Conservation (phyloP, 2,888 invertebrate genomes). For the Agonopterix heracliana region DNA sequence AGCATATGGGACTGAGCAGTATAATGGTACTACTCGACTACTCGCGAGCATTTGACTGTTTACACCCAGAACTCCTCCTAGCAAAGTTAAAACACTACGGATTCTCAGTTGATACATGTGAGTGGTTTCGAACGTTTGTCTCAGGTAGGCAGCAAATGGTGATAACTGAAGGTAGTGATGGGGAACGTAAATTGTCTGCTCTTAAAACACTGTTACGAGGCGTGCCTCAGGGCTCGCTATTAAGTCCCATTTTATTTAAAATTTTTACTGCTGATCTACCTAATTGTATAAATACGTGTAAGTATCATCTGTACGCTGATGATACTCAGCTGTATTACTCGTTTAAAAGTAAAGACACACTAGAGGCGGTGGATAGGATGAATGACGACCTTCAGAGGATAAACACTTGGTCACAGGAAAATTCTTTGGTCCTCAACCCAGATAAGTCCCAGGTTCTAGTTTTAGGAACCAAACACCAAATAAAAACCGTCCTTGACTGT, state of each 20-base stretch:
- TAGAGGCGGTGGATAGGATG: neutral
- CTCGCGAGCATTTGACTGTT: conserved; percentile 11
- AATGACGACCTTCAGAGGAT: neutral
- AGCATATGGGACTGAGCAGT: conserved; percentile 12
- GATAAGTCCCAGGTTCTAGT: neutral
- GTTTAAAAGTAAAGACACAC: neutral
- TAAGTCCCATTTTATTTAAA: conserved; percentile 9
- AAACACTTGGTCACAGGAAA: neutral
- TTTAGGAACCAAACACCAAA: conserved; percentile 3
- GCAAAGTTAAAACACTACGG: conserved; percentile 11
- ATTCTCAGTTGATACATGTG: conserved; percentile 5
- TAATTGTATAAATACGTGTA: conserved; percentile 3
- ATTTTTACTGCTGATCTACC: conserved; percentile 10
- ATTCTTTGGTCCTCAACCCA: neutral
- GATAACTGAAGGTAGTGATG: conserved; percentile 1
- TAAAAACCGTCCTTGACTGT: too few relatives aligned
- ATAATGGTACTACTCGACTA: conserved; percentile 13
- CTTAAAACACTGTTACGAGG: conserved; percentile 1
- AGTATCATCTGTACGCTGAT: conserved; percentile 10
- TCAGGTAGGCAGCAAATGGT: conserved; percentile 7
- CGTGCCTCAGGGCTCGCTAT: conserved; percentile 11
- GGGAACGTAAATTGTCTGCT: neutral
- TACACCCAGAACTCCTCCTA: conserved; percentile 4
- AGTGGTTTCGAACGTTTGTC: conserved; percentile 7
- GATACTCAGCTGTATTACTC: conserved; percentile 8